These are phyloP conservation scores for Akabosia matsudoensis DNA, from an alignment of 1,140 invertebrate genomes.

Conservation along the genomic window DNA sequence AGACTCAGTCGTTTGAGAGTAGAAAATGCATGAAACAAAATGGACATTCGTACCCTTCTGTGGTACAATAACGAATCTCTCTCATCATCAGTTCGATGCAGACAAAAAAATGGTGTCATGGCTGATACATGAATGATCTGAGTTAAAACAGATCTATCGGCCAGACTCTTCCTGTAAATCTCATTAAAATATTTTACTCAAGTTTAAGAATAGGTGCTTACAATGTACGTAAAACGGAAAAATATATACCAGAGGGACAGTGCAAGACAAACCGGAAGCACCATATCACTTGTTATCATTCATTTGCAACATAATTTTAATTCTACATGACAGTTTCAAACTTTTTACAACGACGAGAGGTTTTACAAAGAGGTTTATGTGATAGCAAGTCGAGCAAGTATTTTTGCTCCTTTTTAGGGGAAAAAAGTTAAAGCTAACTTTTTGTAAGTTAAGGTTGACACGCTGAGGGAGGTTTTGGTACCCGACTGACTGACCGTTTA, in stretches of 20 bases:
- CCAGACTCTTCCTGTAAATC: constrained; percentile 18
- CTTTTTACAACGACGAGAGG: constrained; percentile 1
- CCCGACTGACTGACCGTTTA: constrained; percentile 18
- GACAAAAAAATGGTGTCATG: not conserved
- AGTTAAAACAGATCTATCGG: not conserved
- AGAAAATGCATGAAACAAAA: not conserved
- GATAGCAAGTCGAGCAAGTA: constrained; percentile 4
- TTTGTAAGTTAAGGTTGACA: too few species aligned
- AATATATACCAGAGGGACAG: constrained; percentile 36
- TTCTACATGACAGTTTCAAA: not conserved
- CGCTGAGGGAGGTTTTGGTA: not conserved
- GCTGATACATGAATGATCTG: not conserved
- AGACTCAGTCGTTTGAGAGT: not conserved
- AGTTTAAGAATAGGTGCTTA: not conserved
- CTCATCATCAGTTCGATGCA: not conserved
- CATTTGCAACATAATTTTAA: not conserved
- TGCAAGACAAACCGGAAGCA: not conserved
- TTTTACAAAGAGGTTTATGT: not conserved
- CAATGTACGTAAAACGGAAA: too few species aligned
- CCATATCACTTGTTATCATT: not conserved
- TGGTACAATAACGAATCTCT: too few species aligned
- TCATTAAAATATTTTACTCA: not conserved
- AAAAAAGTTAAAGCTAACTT: not conserved
- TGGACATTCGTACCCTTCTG: too few species aligned
- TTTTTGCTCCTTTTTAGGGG: not conserved